These are phyloP conservation scores for Nannobrachium achirus DNA, from an alignment of 2,113 vertebrate species.

Conservation along the genomic window DNA sequence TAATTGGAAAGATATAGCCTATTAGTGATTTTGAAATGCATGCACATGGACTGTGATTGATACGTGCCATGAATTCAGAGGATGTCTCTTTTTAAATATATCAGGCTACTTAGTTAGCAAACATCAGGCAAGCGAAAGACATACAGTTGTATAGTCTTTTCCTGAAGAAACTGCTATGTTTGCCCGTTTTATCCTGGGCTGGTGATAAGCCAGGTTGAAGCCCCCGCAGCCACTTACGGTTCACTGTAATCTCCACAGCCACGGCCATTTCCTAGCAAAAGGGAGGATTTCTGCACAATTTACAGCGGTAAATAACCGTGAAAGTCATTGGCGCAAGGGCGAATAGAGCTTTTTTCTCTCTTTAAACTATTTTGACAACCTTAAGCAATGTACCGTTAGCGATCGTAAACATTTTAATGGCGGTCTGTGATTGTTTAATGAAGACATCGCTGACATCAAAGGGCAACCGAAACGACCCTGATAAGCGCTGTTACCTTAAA, in stretches of 20 bases:
- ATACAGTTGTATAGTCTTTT: not conserved
- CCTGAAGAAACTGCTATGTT: not conserved
- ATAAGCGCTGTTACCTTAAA: constrained; percentile 52
- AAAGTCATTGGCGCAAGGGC: constrained; percentile 61
- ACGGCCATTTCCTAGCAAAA: constrained; percentile 43
- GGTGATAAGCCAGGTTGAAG: constrained; percentile 33
- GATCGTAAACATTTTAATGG: constrained; percentile 70
- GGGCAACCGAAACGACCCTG: constrained; percentile 48
- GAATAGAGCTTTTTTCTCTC: constrained; percentile 34
- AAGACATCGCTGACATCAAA: constrained; percentile 51
- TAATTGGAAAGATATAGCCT: too few relatives aligned
- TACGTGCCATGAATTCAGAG: not conserved
- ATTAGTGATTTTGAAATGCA: too few relatives aligned
- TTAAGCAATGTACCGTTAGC: constrained; percentile 44
- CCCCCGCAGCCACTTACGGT: constrained; percentile 22
- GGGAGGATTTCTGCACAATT: constrained; percentile 54
- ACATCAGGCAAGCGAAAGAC: not conserved
- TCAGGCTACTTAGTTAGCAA: not conserved
- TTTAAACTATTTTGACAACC: constrained; percentile 52
- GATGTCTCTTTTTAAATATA: too few relatives aligned
- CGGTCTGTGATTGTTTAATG: constrained; percentile 62
- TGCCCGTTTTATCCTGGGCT: constrained; percentile 20
- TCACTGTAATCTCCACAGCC: constrained; percentile 40
- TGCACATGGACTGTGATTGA: too few relatives aligned
- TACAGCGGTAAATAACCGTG: constrained; percentile 55